Base-by-base conservation (phyloP, 2,797 vertebrate genomes). In the Xenopus petersii region DNA sequence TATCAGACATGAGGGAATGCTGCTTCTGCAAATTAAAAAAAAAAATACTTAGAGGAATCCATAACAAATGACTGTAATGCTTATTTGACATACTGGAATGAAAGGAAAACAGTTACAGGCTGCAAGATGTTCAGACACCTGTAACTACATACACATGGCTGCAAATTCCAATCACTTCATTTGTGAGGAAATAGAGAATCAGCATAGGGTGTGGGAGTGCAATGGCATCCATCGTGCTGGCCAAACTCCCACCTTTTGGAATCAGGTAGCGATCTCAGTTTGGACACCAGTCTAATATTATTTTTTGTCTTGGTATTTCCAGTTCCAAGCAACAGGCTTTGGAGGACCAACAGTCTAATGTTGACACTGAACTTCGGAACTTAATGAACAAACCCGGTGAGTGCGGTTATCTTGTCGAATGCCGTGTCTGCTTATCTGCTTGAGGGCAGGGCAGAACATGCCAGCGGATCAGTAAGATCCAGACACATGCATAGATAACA, bases 271-370 rank as follows among this genome's bases (percentile, higher is more conserved):
- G 12, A 12, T 12, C 10, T 12, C 10, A 5, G 10, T 49, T 30
- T 30, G 26, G 26, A 30, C 26, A 67, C 60, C 67, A 33, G 74
- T 17, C 16, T n/a, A 48, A 42, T 17, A 67, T 64, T n/a, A 47
- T 42, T 46, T 13, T 16, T 33, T 2, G 0, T 2, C 51, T 21
- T 6, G 12, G 12, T 69, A 8, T 12, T 51, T 74, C 46, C 86
- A 98, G 97, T 86, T 92, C 91, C 72, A 93, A 91, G 83, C 95
- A 93, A 59, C 96, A 95, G 85, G 88, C 88, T 80, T 89, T 99
- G 85, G 96, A 97, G 84, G 88, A 93, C 81, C 91, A 90, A 87
- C 96, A 99, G 86, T 91, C 92, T 72, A 91, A 88, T 76, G 93
- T 98, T n/a, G 94, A 95, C 81, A 89, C 21, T 0, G 93, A 97